Base-by-base conservation (phyloP, 2,888 invertebrate genomes). In the Lithosia quadra region DNA sequence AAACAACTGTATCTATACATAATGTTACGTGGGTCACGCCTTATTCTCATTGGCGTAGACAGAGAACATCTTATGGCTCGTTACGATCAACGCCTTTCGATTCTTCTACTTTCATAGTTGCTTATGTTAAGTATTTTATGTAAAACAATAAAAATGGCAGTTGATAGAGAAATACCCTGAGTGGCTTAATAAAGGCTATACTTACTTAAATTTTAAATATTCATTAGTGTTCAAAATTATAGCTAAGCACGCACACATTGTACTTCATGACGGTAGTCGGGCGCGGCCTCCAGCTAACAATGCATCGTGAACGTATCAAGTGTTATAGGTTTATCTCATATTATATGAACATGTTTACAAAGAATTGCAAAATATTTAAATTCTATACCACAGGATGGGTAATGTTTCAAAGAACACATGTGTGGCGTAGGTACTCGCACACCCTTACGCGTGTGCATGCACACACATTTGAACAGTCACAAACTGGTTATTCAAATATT, bases 251-350 rank as follows among this genome's bases (percentile, higher is more conserved):
- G 36, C 28, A 24, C 49, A 49, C 18, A 13, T 36, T 55, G 34
- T 55, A 49, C 9, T 33, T 63, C 33, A 63, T 36, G 33, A 55
- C 10, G 28, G 13, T 56, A n/a, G 39, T 24, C 56, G 24, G 24
- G 36, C 56, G 56, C 56, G 61, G 36, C 61, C 59, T 67, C 56
- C 39, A 13, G 39, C 18, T 49, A 73, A 78, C 77, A 78, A 78
- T 58, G 63, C 72, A 67, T 75, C 75, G 24, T 68, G 62, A 59
- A 63, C 68, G 71, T 77, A 63, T 67, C 68, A 39, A 22, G 60
- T 65, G 63, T 58, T 58, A 58, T 28, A 49, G 49, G 49, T n/a
- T 63, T 69, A 60, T 71, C 67, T 77, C 58, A 55, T 58, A 58
- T 49, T 21, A 71, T 68, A 71, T 63, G 61, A 39, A 15, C 24